Evolutionary conservation across 2,113 vertebrate species (phyloP).

Genomic region (Campylomormyrus tamandua): DNA sequence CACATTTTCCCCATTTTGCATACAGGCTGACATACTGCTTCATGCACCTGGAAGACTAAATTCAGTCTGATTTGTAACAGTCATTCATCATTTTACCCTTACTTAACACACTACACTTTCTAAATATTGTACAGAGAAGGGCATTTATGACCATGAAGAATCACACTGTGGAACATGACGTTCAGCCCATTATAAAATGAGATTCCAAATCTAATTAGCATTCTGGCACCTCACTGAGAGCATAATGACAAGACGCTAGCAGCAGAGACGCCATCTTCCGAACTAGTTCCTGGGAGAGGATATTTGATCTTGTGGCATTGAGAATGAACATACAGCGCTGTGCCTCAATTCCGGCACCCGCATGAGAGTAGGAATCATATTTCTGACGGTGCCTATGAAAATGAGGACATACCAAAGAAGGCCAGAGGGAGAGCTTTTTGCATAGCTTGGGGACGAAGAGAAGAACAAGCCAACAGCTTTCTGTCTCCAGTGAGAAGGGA

Average conservation of each 20-base stretch:
- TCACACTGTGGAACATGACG: neutral
- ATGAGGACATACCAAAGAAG: neutral
- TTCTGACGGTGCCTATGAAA: neutral
- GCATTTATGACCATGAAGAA: neutral
- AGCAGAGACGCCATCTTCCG: neutral
- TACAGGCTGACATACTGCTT: neutral
- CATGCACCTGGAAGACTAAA: neutral
- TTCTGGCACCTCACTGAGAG: neutral
- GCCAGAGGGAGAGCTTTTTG: neutral
- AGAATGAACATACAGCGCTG: neutral
- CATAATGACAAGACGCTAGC: neutral
- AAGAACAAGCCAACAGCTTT: neutral
- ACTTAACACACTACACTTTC: neutral
- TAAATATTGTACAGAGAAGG: neutral
- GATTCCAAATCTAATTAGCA: neutral
- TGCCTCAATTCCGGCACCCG: neutral
- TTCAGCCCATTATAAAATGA: neutral
- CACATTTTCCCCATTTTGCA: slow-evolving; percentile 10
- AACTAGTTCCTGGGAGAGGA: neutral
- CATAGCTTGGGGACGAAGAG: neutral
- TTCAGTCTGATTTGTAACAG: slow-evolving; percentile 1
- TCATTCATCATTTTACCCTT: neutral
- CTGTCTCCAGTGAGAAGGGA: neutral
- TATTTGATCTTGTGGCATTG: neutral
- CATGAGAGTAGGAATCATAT: neutral